Evolutionary conservation across 1,140 invertebrate species (phyloP), one percentile per base, ranked within the genome.

Genomic region (Atta texana): DNA sequence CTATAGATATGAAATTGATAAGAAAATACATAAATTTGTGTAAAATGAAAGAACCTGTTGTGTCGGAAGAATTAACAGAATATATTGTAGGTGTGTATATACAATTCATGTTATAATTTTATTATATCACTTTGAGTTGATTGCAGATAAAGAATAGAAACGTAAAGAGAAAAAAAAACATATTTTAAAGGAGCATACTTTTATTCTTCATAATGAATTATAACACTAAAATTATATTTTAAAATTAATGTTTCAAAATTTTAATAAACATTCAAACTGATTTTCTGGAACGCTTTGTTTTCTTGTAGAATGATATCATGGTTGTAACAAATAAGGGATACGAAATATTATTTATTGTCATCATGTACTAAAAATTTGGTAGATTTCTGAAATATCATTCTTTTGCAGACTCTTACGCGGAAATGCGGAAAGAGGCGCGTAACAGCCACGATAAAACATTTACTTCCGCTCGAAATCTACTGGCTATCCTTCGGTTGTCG

Each of bases 1-100:
- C 98, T 16, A 95, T 99, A 44, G 97, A 98, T 92, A 99, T 99
- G 98, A 97, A 97, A 86, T 96, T 99, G 0, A 98, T 99, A 97
- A 96, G 99, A 75, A 97, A 98, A 78, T 99, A 99, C 94, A 98
- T 99, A 84, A 97, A 97, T 64, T 95, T 99, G 28, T 99, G 99
- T 94, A 99, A 99, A 93, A 97, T 97, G 80, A 98, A 98, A 93
- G 96, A 98, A 80, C 99, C 99, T 12, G 95, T 96, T 77, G 97
- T 99, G 92, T 98, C 99, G 0, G 97, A 97, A 90, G 96, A 96
- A 24, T 96, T 99, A 61, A 97, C 98, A 14, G 98, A 99, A 87
- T 98, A 97, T 92, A 97, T 99, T 92, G 99, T 99, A 69, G 97
- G 98, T 96, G 92, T 95, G 96, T n/a, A 64, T 68, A 51, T 3